Base-by-base conservation (phyloP, 2,888 invertebrate genomes). In the Eurytoma adleriae region DNA sequence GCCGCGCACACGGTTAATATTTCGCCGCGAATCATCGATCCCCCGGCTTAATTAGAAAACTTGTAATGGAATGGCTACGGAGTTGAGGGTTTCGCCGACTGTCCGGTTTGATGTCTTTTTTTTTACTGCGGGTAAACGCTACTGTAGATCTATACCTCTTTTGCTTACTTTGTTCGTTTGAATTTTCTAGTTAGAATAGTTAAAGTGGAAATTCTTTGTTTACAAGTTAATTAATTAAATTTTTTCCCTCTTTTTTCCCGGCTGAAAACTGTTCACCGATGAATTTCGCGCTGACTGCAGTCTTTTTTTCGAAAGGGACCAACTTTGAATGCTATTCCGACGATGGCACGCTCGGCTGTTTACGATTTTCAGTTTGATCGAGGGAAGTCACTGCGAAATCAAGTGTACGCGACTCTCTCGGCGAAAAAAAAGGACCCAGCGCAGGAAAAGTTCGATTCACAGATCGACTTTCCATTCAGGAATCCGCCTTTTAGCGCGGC, bases 41-140 rank as follows among this genome's bases (percentile, higher is more conserved):
- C 2, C 3, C 48, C 27, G n/a, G 27, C n/a, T 62, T 75, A 75
- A 75, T 67, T 75, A 75, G 75, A 50, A 75, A 75, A 75, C 27
- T 75, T 75, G 20, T 67, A 59, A 75, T 59, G 12, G 67, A 48
- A 18, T 24, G 64, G 24, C 52, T 59, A 4, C 27, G 30, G 14
- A 27, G 24, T 14, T 40, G 40, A 27, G 61, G 61, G 27, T 27
- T 61, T 20, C 61, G 61, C 3, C 16, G 27, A 62, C 30, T 62
- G 62, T 50, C 50, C 18, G 48, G 5, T 20, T 67, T 52, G 54
- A 52, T n/a, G 54, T 52, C 16, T 40, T 40, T 40, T 5, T 40
- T 10, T 10, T 7, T 10, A 7, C 30, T 0, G 30, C 30, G 0
- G 30, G 30, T 30, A 7, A 7, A 30, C 3, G 30, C 24, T 24